phyloP scores from a whole-genome alignment of 2,113 vertebrate genomes.

The Prionailurus bengalensis region DNA sequence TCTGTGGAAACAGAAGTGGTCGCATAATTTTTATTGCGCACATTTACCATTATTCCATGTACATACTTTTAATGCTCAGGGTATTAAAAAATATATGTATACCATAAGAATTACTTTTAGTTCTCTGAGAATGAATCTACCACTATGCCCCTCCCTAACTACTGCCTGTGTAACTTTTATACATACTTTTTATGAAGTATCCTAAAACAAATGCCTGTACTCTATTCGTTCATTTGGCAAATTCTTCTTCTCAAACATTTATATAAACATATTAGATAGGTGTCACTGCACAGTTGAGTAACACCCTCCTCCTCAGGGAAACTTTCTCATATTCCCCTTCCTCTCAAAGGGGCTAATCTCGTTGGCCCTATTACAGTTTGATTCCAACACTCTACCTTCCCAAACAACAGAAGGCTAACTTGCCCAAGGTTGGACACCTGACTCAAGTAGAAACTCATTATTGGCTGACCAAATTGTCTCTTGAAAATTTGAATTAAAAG shows the following conservation, averaged over 20 bases:
- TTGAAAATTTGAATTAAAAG: background rate
- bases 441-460: constrained; percentile 33
- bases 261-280: background rate
- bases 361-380: background rate
- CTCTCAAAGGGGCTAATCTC: background rate
- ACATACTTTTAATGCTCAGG: background rate
- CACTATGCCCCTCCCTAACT: background rate
- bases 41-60: background rate
- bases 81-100: background rate
- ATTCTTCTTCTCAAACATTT: background rate
- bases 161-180: background rate
- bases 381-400: background rate
- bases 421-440: background rate
- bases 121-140: background rate
- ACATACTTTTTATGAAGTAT: constrained; percentile 12
- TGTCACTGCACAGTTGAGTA: background rate
- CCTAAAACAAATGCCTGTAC: background rate
- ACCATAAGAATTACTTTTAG: background rate
- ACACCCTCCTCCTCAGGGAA: background rate
- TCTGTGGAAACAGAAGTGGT: background rate
- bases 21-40: background rate
- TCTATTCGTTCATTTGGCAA: background rate
- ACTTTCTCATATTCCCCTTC: background rate
- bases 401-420: background rate
- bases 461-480: background rate